Evolutionary conservation across 2,113 vertebrate species (phyloP).

Genomic region (Rhadina sibilatrix): DNA sequence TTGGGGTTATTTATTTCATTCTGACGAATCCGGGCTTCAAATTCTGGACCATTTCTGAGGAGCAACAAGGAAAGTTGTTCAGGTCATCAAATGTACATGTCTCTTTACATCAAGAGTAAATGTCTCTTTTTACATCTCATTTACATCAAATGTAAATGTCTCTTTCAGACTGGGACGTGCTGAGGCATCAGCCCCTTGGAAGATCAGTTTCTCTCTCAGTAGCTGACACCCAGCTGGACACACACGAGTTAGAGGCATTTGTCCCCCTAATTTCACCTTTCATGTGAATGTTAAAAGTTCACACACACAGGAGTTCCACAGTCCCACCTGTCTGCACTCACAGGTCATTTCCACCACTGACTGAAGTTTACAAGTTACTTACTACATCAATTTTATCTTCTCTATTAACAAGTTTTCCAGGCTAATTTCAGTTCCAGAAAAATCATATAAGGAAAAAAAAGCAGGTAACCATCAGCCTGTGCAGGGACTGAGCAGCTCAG

Average conservation of each 20-base stretch:
- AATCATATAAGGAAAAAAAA: neutral
- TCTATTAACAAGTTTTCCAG: neutral
- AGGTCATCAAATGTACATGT: neutral
- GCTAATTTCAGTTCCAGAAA: neutral
- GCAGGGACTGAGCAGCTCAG: fast-evolving
- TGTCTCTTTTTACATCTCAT: too few relatives aligned
- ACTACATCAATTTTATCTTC: neutral
- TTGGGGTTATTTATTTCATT: constrained; percentile 99
- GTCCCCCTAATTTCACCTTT: neutral
- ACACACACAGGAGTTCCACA: neutral
- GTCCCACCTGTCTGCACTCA: neutral
- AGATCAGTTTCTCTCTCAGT: neutral
- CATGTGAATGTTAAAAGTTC: neutral
- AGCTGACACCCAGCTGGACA: neutral
- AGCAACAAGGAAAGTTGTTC: neutral
- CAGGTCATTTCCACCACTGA: neutral
- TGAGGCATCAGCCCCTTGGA: neutral
- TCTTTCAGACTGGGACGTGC: fast-evolving
- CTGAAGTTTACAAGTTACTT: neutral
- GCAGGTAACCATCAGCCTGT: neutral
- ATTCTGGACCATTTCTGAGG: constrained; percentile 93
- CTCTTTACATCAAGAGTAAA: too few relatives aligned
- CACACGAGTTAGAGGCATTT: neutral
- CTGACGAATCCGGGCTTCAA: constrained; percentile 97
- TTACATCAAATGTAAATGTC: too few relatives aligned